Evolutionary conservation across 2,888 invertebrate species (phyloP), one percentile per base, ranked within the genome.

Genomic region (Stegophylla sp.): DNA sequence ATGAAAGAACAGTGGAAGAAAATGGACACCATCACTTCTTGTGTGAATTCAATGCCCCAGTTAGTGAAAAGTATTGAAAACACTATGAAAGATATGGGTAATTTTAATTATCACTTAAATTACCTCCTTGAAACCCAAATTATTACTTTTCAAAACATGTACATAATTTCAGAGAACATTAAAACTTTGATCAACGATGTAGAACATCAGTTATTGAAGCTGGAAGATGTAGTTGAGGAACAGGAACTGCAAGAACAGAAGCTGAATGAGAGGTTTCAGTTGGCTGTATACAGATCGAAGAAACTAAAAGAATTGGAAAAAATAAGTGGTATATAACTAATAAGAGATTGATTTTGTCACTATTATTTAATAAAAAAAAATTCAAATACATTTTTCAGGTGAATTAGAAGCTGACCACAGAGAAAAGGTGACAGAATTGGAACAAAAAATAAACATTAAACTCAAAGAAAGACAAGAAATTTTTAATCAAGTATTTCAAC

Each of bases 211-310:
- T 85, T 93, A 71, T 87, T 91, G 13, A 88, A 90, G 75, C 88
- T 93, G 82, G 92, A 93, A 85, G 91, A 92, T 85, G 86, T 91
- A 82, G 90, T 92, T 17, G 92, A 93, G 85, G 89, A 89, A 83
- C 88, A 90, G 83, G 92, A 92, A 83, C 89, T 93, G 85, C 91
- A 92, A 85, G 91, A 90, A 85, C 90, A 90, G 87, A 92, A 93
- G 86, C 85, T 91, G 63, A 91, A 92, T 85, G 92, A 93, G 85
- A 88, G 90, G 84, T 91, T 91, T 85, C 92, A 93, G 83, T 87
- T 93, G 76, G 90, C 90, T 23, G 86, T 92, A 83, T 92, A 92
- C 84, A 90, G 92, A 85, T 91, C 92, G 84, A 91, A 91, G 84
- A 92, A 92, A 87, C 88, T 92, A 86, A 86, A 87, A 15, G 88